Conservation (phyloP, 1,140 invertebrate genomes). For the Frieseomelitta varia region DNA sequence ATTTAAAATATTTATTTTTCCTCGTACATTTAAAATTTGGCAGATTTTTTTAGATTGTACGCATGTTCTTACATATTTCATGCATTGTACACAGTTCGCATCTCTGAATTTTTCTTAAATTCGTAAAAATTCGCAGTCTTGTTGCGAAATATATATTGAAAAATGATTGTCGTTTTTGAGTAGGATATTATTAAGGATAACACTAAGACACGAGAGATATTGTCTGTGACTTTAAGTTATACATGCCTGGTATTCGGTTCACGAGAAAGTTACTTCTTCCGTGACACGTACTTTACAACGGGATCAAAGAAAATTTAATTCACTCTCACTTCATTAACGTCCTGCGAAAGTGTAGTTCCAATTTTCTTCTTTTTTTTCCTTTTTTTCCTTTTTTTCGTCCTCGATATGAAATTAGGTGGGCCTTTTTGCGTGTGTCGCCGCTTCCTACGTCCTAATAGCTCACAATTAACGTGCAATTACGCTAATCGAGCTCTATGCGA, state of each 20-base stretch:
- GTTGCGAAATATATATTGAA: neutral
- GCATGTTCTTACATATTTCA: too few species aligned
- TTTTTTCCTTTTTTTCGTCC: conserved; percentile 5
- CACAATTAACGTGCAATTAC: conserved; percentile 25
- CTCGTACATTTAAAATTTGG: too few species aligned
- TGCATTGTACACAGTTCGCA: too few species aligned
- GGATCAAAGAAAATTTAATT: conserved; percentile 55
- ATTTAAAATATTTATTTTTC: too few species aligned
- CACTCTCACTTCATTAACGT: conserved; percentile 30
- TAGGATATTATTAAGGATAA: too few species aligned
- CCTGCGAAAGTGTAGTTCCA: conserved; percentile 18
- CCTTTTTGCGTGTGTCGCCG: neutral
- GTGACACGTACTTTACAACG: conserved; percentile 18
- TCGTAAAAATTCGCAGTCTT: neutral
- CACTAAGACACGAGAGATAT: neutral
- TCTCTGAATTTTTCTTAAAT: too few species aligned
- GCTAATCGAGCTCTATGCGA: neutral
- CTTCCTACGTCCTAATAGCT: conserved; percentile 32
- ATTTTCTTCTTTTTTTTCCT: conserved; percentile 9
- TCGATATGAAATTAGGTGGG: conserved; percentile 30
- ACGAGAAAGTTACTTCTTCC: neutral
- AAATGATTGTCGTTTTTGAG: neutral
- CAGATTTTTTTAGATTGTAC: too few species aligned
- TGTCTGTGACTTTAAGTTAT: neutral
- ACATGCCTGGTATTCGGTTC: neutral